A percentile compares a stretch with the other conserved stretches of the same genome.
Conservation (phyloP, 1,140 invertebrate genomes). For the Trichomalopsis sarcophagae region DNA sequence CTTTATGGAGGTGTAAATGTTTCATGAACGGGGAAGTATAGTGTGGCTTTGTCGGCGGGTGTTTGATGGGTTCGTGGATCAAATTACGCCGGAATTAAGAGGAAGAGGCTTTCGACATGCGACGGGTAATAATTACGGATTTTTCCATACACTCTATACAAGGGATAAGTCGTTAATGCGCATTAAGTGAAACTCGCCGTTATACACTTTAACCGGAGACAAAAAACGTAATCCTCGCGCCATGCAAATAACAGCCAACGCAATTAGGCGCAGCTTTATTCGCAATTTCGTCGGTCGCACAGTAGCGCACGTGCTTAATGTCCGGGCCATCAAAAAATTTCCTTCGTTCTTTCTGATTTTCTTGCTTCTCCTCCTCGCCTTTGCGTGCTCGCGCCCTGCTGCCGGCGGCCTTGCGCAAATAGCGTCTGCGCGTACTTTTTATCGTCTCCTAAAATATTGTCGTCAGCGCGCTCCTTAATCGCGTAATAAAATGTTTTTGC, state of each 20-base stretch:
- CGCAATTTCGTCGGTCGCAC: too few relatives aligned
- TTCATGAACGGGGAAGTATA: slow-evolving; percentile 23
- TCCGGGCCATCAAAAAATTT: too few relatives aligned
- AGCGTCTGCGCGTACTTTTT: slow-evolving; percentile 42
- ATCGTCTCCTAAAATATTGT: slow-evolving; percentile 49
- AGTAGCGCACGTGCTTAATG: too few relatives aligned
- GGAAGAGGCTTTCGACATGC: background rate
- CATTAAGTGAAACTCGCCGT: too few relatives aligned
- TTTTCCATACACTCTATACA: too few relatives aligned
- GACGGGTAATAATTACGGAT: too few relatives aligned
- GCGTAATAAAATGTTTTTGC: slow-evolving; percentile 53
- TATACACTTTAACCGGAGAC: too few relatives aligned
- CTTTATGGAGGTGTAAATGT: slow-evolving; percentile 37
- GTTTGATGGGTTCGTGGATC: background rate
- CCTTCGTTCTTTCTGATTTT: background rate
- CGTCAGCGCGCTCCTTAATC: slow-evolving; percentile 45
- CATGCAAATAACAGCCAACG: too few relatives aligned
- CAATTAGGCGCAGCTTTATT: too few relatives aligned
- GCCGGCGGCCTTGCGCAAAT: slow-evolving; percentile 8
- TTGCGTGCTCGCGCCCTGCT: background rate
- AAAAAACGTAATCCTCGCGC: too few relatives aligned
- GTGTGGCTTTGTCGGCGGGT: too few relatives aligned
- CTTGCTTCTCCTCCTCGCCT: background rate
- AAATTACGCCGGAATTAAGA: slow-evolving; percentile 13
- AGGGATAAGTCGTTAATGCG: too few relatives aligned